These are phyloP conservation scores for Melanotaenia duboulayi DNA, from an alignment of 2,113 vertebrate species.

Conservation along the genomic window DNA sequence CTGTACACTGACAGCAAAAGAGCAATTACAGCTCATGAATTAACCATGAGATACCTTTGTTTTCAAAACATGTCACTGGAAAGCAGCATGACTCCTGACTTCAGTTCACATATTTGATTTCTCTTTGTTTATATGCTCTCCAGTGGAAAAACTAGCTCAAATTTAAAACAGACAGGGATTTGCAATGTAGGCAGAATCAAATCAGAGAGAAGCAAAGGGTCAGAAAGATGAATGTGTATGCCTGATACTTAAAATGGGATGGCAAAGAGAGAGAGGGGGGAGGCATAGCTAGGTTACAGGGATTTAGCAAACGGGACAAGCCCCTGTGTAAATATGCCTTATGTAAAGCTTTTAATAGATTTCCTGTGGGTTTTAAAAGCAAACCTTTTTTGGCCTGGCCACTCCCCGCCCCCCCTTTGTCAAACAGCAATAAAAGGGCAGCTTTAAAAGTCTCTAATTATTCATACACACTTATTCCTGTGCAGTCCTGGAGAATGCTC, in stretches of 20 bases:
- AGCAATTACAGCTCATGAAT: conserved; percentile 68
- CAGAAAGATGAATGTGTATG: conserved; percentile 16
- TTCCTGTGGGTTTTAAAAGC: conserved; percentile 68
- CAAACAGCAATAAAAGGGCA: conserved; percentile 49
- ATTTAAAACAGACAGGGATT: conserved; percentile 14
- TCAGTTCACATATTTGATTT: not conserved
- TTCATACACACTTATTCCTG: conserved; percentile 38
- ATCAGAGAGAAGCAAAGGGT: conserved; percentile 14
- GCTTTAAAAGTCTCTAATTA: conserved; percentile 58
- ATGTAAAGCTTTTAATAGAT: conserved; percentile 72
- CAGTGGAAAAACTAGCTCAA: not conserved
- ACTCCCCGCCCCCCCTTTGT: conserved; percentile 17
- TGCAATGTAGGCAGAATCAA: not conserved
- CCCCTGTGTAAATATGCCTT: conserved; percentile 71
- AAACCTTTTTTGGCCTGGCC: conserved; percentile 33
- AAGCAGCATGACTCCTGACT: conserved; percentile 18
- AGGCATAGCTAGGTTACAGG: conserved; percentile 33
- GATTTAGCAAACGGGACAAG: conserved; percentile 38
- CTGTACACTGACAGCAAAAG: conserved; percentile 39
- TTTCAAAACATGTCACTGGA: conserved; percentile 58
- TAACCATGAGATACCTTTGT: conserved; percentile 55
- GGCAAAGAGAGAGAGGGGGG: not conserved
- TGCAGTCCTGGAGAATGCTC: conserved; percentile 20
- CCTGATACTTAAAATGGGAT: conserved; percentile 17
- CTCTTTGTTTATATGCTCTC: not conserved